Evolutionary conservation across 2,888 invertebrate species (phyloP).

Genomic region (Parasteatoda lunata): DNA sequence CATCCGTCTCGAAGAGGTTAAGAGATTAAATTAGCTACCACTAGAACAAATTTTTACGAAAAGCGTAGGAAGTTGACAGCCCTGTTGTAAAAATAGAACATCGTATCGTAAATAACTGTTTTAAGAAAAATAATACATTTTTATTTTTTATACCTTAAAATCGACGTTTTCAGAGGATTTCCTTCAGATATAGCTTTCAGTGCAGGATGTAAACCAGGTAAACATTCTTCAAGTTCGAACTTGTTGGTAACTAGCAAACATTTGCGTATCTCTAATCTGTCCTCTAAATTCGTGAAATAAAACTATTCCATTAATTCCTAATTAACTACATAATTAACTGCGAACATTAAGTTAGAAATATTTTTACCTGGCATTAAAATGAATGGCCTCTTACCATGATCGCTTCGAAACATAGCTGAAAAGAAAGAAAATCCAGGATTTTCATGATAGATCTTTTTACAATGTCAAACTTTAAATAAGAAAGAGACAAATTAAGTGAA

Average conservation of each 20-base stretch:
- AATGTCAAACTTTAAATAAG: too few relatives aligned
- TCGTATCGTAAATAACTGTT: background rate
- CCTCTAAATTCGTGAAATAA: background rate
- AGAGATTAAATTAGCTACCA: too few relatives aligned
- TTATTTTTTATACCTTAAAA: conserved; percentile 11
- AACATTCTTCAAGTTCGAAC: conserved; percentile 5
- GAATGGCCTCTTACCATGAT: background rate
- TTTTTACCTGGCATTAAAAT: background rate
- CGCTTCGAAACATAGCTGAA: background rate
- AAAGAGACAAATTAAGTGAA: too few relatives aligned
- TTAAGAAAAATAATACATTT: background rate
- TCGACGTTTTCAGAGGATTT: background rate
- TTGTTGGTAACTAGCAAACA: background rate
- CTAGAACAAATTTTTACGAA: too few relatives aligned
- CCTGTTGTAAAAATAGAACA: background rate
- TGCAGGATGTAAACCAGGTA: conserved; percentile 9
- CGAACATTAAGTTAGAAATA: background rate
- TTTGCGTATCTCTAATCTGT: background rate
- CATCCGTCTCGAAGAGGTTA: too few relatives aligned
- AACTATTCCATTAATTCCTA: background rate
- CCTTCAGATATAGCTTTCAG: background rate
- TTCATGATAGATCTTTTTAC: too few relatives aligned
- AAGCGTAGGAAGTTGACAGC: background rate
- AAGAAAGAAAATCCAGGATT: background rate
- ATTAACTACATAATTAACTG: too few relatives aligned